Evolutionary conservation across 2,888 invertebrate genomes (phyloP).

Genomic region (Fragum whitleyi): DNA sequence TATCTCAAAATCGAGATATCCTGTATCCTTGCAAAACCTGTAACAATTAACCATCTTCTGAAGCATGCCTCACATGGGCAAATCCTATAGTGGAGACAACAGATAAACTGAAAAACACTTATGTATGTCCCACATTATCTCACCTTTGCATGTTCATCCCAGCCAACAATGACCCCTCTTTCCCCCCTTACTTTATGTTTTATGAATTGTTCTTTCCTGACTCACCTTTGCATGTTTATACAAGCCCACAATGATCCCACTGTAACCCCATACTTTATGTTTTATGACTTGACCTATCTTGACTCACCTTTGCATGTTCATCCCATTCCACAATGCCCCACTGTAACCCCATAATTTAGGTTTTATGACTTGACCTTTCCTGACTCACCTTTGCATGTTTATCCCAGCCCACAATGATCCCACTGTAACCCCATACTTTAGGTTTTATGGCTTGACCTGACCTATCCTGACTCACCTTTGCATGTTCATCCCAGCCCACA

Average conservation of each 20-base stretch:
- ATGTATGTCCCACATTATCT: no score
- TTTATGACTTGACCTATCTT: slow-evolving; percentile 87
- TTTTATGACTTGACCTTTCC: slow-evolving; percentile 87
- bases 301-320: slow-evolving; percentile 83
- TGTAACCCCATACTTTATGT: slow-evolving; percentile 86
- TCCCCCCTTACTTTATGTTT: slow-evolving; percentile 86
- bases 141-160: slow-evolving; percentile 86
- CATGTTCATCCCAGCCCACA: slow-evolving; percentile 87
- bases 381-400: slow-evolving; percentile 83
- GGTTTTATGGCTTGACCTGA: slow-evolving; percentile 86
- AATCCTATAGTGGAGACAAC: no score
- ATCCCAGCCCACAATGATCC: slow-evolving; percentile 87
- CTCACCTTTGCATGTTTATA: slow-evolving; percentile 85
- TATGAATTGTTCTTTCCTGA: slow-evolving; percentile 86
- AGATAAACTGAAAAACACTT: no score
- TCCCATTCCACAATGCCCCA: slow-evolving; percentile 87
- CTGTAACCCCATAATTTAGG: slow-evolving; percentile 86
- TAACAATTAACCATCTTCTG: no score
- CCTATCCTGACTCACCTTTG: slow-evolving; percentile 86
- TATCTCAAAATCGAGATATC: no score
- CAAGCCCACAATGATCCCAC: slow-evolving; percentile 87
- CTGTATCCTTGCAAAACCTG: no score
- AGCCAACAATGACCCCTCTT: slow-evolving; percentile 87
- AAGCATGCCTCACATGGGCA: no score
- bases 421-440: slow-evolving; percentile 85